Evolutionary conservation across 2,113 vertebrate species (phyloP).

Genomic region (Cricetomys ansorgei): DNA sequence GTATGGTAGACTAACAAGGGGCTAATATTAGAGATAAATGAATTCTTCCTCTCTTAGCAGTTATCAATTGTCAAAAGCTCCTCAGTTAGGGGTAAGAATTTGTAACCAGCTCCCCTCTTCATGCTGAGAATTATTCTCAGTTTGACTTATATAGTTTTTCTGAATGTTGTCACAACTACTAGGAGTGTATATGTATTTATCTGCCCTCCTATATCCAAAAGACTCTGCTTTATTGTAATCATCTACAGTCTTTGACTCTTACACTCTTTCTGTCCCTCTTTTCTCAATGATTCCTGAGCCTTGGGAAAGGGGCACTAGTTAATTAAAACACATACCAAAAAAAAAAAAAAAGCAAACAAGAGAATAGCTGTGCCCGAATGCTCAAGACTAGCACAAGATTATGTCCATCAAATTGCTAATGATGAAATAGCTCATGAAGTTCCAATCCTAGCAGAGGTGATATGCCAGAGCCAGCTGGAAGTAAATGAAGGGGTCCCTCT

Average conservation of each 20-base stretch:
- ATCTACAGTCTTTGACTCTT: background rate
- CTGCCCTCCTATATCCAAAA: too few relatives aligned
- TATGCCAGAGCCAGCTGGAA: too few relatives aligned
- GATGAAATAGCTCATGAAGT: background rate
- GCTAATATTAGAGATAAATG: background rate
- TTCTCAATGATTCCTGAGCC: background rate
- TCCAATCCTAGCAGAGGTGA: too few relatives aligned
- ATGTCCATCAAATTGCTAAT: background rate
- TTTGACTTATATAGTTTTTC: background rate
- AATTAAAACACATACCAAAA: background rate
- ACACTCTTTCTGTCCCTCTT: background rate
- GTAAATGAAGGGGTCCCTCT: too few relatives aligned
- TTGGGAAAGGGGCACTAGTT: background rate
- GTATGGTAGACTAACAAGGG: too few relatives aligned
- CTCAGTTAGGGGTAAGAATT: background rate
- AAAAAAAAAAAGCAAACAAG: background rate
- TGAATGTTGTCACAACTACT: background rate
- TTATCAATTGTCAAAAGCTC: background rate
- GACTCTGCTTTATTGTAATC: background rate
- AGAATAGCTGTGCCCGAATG: background rate
- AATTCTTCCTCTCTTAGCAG: background rate
- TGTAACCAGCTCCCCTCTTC: background rate
- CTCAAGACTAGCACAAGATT: background rate
- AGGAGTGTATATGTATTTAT: background rate
- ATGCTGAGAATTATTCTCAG: background rate